A percentile compares a stretch with the other conserved stretches of the same genome.
phyloP scores from a whole-genome alignment of 2,888 invertebrate species.

The Agrotis exclamationis region DNA sequence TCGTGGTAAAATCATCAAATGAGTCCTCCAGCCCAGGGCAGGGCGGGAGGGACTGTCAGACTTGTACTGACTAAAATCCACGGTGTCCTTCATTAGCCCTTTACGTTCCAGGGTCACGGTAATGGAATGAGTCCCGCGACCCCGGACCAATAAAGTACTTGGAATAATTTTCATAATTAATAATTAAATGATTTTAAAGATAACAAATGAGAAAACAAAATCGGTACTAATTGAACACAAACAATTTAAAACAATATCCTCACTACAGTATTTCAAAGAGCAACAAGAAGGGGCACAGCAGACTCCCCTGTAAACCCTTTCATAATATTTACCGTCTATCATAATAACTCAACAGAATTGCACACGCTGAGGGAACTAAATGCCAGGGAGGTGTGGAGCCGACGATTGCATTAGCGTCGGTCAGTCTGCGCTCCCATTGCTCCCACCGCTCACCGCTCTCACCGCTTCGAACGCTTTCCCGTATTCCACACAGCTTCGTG shows the following conservation, averaged over 20 bases:
- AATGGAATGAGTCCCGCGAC: too few relatives aligned
- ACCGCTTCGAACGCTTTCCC: constrained; percentile 34
- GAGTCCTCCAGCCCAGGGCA: too few relatives aligned
- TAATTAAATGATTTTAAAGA: not conserved
- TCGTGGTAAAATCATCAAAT: too few relatives aligned
- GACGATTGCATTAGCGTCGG: constrained; percentile 54
- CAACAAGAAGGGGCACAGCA: not conserved
- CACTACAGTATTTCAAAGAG: not conserved
- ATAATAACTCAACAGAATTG: constrained; percentile 6
- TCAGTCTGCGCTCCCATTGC: constrained; percentile 34
- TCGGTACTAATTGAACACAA: too few relatives aligned
- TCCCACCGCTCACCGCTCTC: constrained; percentile 20
- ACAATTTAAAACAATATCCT: not conserved
- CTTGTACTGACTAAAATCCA: too few relatives aligned
- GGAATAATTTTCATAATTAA: too few relatives aligned
- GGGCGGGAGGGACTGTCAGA: too few relatives aligned
- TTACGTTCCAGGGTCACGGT: too few relatives aligned
- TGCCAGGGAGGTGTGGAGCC: constrained; percentile 43
- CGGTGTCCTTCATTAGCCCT: too few relatives aligned
- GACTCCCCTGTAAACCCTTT: not conserved
- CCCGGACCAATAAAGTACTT: too few relatives aligned
- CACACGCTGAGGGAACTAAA: constrained; percentile 18
- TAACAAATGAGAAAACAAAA: not conserved
- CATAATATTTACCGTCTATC: constrained; percentile 20
- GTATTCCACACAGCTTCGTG: constrained; percentile 35